phyloP scores from a whole-genome alignment of 1,140 invertebrate species.

The Drosophila obscura region DNA sequence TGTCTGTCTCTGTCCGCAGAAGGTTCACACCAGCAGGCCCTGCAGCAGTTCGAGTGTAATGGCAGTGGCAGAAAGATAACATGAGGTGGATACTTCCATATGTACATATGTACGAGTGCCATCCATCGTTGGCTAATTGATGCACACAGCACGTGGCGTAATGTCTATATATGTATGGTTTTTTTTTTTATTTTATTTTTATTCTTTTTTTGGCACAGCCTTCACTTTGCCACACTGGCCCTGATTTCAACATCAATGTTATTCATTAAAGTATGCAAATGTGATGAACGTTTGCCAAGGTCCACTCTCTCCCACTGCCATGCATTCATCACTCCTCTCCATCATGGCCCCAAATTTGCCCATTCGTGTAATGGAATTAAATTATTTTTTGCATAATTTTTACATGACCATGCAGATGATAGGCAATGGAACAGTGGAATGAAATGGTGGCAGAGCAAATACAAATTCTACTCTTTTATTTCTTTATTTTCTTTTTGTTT shows the following conservation, averaged over 20 bases:
- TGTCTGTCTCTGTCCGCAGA: not conserved
- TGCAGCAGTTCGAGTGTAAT: conserved; percentile 7
- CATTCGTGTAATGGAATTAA: conserved; percentile 25
- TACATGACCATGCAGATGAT: not conserved
- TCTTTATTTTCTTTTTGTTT: too few relatives aligned
- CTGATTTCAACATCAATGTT: conserved; percentile 26
- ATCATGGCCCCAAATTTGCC: too few relatives aligned
- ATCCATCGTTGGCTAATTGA: conserved; percentile 27
- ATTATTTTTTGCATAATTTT: conserved; percentile 38
- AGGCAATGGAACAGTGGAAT: too few relatives aligned
- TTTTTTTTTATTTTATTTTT: not conserved
- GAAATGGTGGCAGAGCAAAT: too few relatives aligned
- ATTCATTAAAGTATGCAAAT: conserved; percentile 46
- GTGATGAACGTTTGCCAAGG: conserved; percentile 25
- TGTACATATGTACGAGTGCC: conserved; percentile 2
- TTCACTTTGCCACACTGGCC: too few relatives aligned
- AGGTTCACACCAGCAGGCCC: not conserved
- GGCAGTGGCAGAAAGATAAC: not conserved
- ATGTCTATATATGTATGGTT: conserved; percentile 10
- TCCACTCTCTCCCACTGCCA: not conserved
- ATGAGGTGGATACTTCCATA: not conserved
- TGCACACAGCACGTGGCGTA: conserved; percentile 30
- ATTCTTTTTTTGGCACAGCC: too few relatives aligned
- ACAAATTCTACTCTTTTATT: too few relatives aligned
- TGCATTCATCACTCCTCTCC: too few relatives aligned